Base-by-base conservation (phyloP, 2,888 invertebrate species). In the Dascillus cervinus region DNA sequence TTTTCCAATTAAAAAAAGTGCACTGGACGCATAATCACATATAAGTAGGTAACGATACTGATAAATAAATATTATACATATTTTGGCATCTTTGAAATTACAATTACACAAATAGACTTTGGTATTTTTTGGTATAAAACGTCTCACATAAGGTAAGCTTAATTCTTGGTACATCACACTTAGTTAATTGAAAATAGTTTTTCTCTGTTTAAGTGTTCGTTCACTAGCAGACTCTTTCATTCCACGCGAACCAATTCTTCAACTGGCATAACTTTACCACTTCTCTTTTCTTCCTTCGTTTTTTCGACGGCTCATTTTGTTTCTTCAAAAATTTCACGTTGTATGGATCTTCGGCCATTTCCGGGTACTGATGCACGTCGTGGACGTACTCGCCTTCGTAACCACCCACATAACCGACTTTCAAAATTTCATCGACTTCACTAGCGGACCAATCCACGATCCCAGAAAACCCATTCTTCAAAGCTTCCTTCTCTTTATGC, bases 271-370 rank as follows among this genome's bases (percentile, higher is more conserved):
- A 33, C 17, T 52, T 55, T 22, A 56, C 58, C 32, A 55, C 55
- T 29, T 71, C 73, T 64, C 79, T 73, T 77, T 80, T 79, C 69
- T 79, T 77, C 52, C 84, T 75, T 40, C 82, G 71, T 40, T 81
- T 77, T 60, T 82, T 79, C 39, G 79, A 73, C 47, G 79, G 73
- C 43, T 81, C 79, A 14, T 73, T 71, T 52, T 83, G 78, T 65
- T 84, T 85, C 67, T 88, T 89, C 22, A 84, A 75, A 61, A 92
- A 90, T 56, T 85, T 79, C 41, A 96, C 80, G 68, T 95, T 95
- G 70, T 88, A 90, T 4, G 92, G 94, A 70, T 95, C 95, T 67
- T 95, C 95, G 30, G 94, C 89, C 29, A 95, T 72, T 62, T 94
- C 91, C 0, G 94, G 92, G 68, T 91, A 94, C 37, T 80, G 70